Conservation (phyloP, 2,797 vertebrate species). For the Sylvilagus floridanus region DNA sequence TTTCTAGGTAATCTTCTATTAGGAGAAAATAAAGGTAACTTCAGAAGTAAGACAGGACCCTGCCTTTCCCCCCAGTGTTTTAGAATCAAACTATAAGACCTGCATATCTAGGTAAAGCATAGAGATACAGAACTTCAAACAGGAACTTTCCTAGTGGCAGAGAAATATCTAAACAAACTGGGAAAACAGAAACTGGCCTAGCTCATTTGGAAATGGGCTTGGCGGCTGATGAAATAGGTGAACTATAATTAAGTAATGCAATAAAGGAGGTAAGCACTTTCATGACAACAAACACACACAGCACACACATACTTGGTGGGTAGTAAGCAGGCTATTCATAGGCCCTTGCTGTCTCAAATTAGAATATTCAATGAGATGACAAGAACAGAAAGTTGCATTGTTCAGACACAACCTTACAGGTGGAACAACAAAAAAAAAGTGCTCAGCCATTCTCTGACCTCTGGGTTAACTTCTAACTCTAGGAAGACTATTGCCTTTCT, state of each 20-base stretch:
- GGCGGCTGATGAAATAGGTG: constrained; percentile 71
- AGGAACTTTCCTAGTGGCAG: constrained; percentile 67
- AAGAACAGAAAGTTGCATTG: constrained; percentile 60
- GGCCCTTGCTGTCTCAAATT: constrained; percentile 63
- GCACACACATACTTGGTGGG: neutral
- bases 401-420: constrained; percentile 16
- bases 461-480: constrained; percentile 43
- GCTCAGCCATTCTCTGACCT: constrained; percentile 1
- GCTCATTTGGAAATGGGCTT: constrained; percentile 74
- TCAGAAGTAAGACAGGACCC: neutral
- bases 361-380: constrained; percentile 51
- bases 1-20: neutral
- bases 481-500: constrained; percentile 18
- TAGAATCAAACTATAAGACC: constrained; percentile 26
- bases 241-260: constrained; percentile 77
- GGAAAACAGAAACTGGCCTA: constrained; percentile 83
- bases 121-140: constrained; percentile 47
- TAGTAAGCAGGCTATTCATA: constrained; percentile 65
- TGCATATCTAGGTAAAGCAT: constrained; percentile 18
- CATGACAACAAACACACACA: constrained; percentile 80
- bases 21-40: neutral
- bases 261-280: constrained; percentile 77
- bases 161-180: constrained; percentile 71
- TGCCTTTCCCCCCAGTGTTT: neutral
- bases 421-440: neutral